Percentiles rank a stretch among this genome's conserved stretches.
These are phyloP conservation scores for Steinernema feltiae DNA, from an alignment of 1,140 invertebrate species.

Conservation along the genomic window DNA sequence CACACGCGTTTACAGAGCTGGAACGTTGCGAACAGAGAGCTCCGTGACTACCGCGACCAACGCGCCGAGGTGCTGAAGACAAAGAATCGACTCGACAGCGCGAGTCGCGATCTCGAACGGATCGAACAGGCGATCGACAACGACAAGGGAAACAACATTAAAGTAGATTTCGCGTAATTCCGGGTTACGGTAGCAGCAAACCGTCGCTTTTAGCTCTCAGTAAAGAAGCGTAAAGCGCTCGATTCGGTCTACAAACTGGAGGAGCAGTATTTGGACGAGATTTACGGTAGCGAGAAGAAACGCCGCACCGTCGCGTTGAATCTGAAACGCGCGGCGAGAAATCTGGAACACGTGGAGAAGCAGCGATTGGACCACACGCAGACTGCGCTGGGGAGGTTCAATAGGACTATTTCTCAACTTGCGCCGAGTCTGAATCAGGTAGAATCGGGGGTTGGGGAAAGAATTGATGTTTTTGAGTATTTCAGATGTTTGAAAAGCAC, in stretches of 20 bases:
- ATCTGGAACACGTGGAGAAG: conserved; percentile 37
- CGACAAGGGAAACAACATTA: neutral
- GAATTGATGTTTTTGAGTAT: no score
- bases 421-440: conserved; percentile 36
- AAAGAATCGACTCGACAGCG: conserved; percentile 1
- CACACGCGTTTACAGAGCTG: conserved; percentile 12
- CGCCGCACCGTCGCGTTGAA: neutral
- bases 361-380: conserved; percentile 38
- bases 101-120: neutral
- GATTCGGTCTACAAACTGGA: neutral
- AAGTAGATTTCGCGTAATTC: neutral
- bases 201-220: neutral
- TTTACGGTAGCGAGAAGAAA: neutral
- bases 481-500: conserved; percentile 39
- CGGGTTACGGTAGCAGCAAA: neutral
- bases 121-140: neutral
- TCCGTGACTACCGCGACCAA: neutral
- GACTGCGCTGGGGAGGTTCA: conserved; percentile 35
- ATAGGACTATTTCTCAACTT: conserved; percentile 39
- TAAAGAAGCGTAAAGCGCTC: neutral
- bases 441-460: no score
- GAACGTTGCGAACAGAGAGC: neutral
- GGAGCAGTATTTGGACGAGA: conserved; percentile 4
- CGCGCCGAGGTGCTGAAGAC: neutral
- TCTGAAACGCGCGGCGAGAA: conserved; percentile 29